phyloP scores from a whole-genome alignment of 2,888 invertebrate genomes.

The Temnothorax ravouxi region DNA sequence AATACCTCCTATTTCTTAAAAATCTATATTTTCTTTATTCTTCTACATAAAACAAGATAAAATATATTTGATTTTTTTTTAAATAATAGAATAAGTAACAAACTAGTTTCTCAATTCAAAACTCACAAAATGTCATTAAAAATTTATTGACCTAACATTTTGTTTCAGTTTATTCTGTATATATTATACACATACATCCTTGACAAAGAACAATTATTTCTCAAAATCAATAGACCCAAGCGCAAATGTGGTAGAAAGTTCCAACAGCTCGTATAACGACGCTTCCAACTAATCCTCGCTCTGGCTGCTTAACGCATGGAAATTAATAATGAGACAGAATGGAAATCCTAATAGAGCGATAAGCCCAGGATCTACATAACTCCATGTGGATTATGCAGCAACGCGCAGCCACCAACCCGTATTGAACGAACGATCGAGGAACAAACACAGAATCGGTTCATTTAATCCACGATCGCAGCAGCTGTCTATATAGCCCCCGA shows the following conservation, averaged over 20 bases:
- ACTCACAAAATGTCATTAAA: background rate
- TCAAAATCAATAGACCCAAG: constrained; percentile 64
- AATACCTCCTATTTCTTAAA: background rate
- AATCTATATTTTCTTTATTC: background rate
- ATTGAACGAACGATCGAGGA: constrained; percentile 74
- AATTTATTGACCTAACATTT: background rate
- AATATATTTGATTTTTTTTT: background rate
- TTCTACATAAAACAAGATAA: background rate
- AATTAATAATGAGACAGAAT: constrained; percentile 77
- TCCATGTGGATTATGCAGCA: constrained; percentile 69
- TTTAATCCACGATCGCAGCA: constrained; percentile 64
- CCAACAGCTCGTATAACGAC: constrained; percentile 66
- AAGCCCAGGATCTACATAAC: constrained; percentile 74
- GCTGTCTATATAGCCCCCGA: constrained; percentile 13
- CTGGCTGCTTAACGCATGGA: constrained; percentile 75
- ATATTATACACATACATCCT: background rate
- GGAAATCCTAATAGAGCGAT: constrained; percentile 76
- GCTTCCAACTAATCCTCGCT: constrained; percentile 67
- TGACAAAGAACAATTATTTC: constrained; percentile 62
- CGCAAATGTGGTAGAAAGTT: constrained; percentile 61
- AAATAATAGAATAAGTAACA: background rate
- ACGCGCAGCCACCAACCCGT: constrained; percentile 60
- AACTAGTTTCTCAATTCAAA: background rate
- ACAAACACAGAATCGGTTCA: constrained; percentile 69
- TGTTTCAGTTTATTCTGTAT: background rate